phyloP scores from a whole-genome alignment of 1,140 invertebrate species.

The Frieseomelitta varia region DNA sequence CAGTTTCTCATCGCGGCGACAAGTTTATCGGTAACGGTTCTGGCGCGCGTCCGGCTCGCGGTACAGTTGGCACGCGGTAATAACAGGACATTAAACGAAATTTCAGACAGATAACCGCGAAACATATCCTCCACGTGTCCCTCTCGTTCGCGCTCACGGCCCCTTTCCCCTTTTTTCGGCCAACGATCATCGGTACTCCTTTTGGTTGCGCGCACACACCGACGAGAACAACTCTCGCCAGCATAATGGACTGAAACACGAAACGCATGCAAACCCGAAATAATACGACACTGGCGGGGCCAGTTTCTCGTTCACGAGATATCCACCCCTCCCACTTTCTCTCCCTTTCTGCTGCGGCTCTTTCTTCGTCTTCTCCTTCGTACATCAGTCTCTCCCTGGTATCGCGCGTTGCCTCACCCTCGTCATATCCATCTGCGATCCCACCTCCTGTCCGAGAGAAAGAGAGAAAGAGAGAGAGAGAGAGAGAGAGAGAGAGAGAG shows the following conservation, averaged over 20 bases:
- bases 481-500: conserved; percentile 31
- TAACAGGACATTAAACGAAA: conserved; percentile 24
- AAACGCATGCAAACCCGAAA: conserved; percentile 71
- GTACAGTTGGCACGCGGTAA: conserved; percentile 4
- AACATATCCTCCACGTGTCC: neutral
- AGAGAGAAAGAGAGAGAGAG: conserved; percentile 41
- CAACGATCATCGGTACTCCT: conserved; percentile 34
- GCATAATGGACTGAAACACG: conserved; percentile 67
- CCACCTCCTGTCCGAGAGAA: conserved; percentile 53
- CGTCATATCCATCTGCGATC: conserved; percentile 57
- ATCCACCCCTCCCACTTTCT: conserved; percentile 28
- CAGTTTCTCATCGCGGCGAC: conserved; percentile 32
- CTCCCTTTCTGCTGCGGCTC: neutral
- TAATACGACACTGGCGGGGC: conserved; percentile 69
- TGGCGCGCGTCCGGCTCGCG: neutral
- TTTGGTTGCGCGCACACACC: conserved; percentile 30
- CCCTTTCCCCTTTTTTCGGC: conserved; percentile 35
- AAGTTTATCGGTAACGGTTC: conserved; percentile 36
- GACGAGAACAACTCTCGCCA: conserved; percentile 38
- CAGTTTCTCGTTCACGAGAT: conserved; percentile 49
- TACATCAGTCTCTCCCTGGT: conserved; percentile 41
- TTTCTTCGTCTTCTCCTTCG: conserved; percentile 13
- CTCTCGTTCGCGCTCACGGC: too few relatives aligned
- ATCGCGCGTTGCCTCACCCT: conserved; percentile 62
- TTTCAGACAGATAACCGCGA: conserved; percentile 32